Percentiles rank a stretch among this genome's conserved stretches.
Evolutionary conservation across 2,797 vertebrate species (phyloP).

Genomic region (Hoplostethus atlanticus): DNA sequence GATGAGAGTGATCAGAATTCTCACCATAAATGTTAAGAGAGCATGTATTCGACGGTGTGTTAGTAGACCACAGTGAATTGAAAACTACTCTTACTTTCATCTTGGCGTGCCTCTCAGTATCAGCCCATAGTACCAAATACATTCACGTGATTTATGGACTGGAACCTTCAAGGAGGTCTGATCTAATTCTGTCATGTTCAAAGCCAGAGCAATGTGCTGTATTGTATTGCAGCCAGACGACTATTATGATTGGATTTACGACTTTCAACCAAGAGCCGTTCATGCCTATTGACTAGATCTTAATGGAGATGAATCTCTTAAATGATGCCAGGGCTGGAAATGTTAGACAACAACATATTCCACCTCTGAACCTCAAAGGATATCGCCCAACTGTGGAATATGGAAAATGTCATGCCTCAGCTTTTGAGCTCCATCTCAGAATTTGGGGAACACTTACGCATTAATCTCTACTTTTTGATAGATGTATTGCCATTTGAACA

Average conservation of each 20-base stretch:
- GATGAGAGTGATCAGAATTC: slow-evolving; percentile 23
- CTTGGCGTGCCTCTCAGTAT: slow-evolving; percentile 40
- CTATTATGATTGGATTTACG: slow-evolving; percentile 68
- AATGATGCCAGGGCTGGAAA: slow-evolving; percentile 64
- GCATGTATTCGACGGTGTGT: slow-evolving; percentile 46
- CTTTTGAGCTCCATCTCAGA: slow-evolving; percentile 21
- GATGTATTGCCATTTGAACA: slow-evolving; percentile 42
- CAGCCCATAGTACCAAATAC: slow-evolving; percentile 43
- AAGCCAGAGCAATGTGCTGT: slow-evolving; percentile 46
- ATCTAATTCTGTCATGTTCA: slow-evolving; percentile 60
- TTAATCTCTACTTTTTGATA: slow-evolving; percentile 47
- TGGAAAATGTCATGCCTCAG: slow-evolving; percentile 47
- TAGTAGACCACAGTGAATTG: slow-evolving; percentile 48
- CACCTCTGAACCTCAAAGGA: slow-evolving; percentile 32
- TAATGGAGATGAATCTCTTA: slow-evolving; percentile 63
- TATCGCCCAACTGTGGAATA: slow-evolving; percentile 52
- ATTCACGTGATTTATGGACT: slow-evolving; percentile 63
- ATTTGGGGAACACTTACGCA: slow-evolving; percentile 42
- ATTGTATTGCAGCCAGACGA: slow-evolving; percentile 55
- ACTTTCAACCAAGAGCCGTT: slow-evolving; percentile 47
- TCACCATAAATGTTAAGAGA: slow-evolving; percentile 40
- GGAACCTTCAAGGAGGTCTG: slow-evolving; percentile 64
- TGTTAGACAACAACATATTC: slow-evolving; percentile 59
- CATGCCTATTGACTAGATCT: slow-evolving; percentile 56
- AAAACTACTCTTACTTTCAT: slow-evolving; percentile 43